These are phyloP conservation scores for Drosophila saltans DNA, from an alignment of 1,140 invertebrate genomes.

Conservation along the genomic window DNA sequence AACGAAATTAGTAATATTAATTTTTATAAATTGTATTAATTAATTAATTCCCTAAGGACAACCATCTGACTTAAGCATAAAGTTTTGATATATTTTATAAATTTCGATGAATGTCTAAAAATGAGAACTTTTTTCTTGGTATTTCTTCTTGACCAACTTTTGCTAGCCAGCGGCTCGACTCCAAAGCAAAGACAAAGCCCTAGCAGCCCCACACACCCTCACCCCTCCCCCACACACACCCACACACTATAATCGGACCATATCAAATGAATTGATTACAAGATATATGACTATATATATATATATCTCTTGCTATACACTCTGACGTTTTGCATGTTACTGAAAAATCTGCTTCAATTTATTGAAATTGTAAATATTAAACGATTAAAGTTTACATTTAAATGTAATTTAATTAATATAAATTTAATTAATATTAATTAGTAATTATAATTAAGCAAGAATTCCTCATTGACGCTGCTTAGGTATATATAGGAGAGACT, in stretches of 20 bases:
- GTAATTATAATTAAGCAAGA: slow-evolving; percentile 40
- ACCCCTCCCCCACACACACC: background rate
- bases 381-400: slow-evolving; percentile 19
- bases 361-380: slow-evolving; percentile 36
- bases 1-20: background rate
- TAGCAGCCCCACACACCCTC: slow-evolving; percentile 10
- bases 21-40: slow-evolving; percentile 21
- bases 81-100: slow-evolving; percentile 1
- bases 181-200: slow-evolving; percentile 44
- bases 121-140: slow-evolving; percentile 35
- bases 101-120: slow-evolving; percentile 14
- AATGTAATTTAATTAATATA: slow-evolving; percentile 66
- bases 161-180: slow-evolving; percentile 39
- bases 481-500: slow-evolving; percentile 41
- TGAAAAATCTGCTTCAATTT: slow-evolving; percentile 81
- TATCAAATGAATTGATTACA: slow-evolving; percentile 3
- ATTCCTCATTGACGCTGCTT: slow-evolving; percentile 77
- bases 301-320: slow-evolving; percentile 26
- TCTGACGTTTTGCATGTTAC: slow-evolving; percentile 78
- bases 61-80: slow-evolving; percentile 18
- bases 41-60: slow-evolving; percentile 16
- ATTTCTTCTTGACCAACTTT: slow-evolving; percentile 18
- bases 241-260: background rate
- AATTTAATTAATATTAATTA: slow-evolving; percentile 50
- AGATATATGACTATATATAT: background rate